Evolutionary conservation across 2,888 invertebrate genomes (phyloP).

Genomic region (Yponomeuta plumbellus): DNA sequence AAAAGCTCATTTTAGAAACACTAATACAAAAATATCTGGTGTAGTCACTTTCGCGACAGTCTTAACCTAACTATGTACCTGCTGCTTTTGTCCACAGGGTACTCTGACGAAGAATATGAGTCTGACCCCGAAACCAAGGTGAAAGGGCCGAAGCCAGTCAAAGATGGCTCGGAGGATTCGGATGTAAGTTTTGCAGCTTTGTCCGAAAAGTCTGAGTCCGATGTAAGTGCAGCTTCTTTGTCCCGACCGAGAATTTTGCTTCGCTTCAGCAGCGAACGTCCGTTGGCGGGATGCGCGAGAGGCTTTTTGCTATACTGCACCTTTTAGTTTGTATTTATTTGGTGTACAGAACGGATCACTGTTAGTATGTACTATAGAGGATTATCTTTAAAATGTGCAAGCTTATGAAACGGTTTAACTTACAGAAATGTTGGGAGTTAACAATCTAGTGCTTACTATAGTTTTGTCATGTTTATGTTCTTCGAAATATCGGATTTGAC

Average conservation of each 20-base stretch:
- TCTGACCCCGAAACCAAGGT: slow-evolving; percentile 69
- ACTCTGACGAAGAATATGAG: slow-evolving; percentile 72
- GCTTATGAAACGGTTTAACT: too few species aligned
- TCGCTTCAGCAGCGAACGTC: not conserved
- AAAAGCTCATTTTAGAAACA: not conserved
- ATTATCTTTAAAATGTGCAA: too few species aligned
- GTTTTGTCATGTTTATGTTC: too few species aligned
- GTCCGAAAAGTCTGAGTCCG: not conserved
- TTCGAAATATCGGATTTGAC: too few species aligned
- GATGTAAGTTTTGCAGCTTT: slow-evolving; percentile 51
- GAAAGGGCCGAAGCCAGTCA: slow-evolving; percentile 62
- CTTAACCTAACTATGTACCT: too few species aligned
- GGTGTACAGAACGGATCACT: too few species aligned
- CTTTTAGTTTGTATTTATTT: not conserved
- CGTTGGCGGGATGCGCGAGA: not conserved
- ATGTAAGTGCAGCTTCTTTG: not conserved
- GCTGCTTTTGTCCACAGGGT: slow-evolving; percentile 40
- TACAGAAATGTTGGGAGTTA: too few species aligned
- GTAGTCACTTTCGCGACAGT: too few species aligned
- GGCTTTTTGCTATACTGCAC: not conserved
- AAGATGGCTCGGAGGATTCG: slow-evolving; percentile 70
- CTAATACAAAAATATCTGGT: too few species aligned
- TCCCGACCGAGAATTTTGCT: not conserved
- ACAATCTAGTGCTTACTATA: too few species aligned
- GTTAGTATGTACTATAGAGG: too few species aligned